Percentiles rank a stretch among this genome's conserved stretches.
phyloP scores from a whole-genome alignment of 2,113 vertebrate species.

The Coptodon bakossiorum region DNA sequence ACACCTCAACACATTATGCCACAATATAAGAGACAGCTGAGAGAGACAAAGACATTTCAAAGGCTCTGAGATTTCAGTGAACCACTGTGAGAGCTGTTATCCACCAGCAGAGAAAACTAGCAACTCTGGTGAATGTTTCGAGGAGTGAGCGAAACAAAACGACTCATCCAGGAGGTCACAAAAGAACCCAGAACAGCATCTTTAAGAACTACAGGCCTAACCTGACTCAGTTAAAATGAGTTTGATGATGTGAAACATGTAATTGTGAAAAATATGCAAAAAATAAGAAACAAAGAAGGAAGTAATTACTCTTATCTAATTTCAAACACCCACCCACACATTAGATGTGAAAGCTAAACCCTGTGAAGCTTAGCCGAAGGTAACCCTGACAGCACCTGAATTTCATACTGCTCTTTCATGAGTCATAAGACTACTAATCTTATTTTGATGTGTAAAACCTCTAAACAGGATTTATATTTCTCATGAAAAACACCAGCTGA shows the following conservation, averaged over 20 bases:
- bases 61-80: not conserved
- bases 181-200: not conserved
- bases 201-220: not conserved
- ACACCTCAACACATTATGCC: not conserved
- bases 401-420: not conserved
- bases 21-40: not conserved
- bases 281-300: not conserved
- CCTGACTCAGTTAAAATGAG: not conserved
- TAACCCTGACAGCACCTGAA: no score
- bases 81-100: not conserved
- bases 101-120: not conserved
- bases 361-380: not conserved
- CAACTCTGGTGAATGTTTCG: not conserved
- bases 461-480: not conserved
- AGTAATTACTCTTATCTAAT: not conserved
- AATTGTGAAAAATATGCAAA: not conserved
- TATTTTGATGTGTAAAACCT: not conserved
- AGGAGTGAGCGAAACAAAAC: not conserved
- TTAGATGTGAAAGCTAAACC: not conserved
- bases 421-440: not conserved
- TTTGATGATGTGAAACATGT: not conserved
- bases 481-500: not conserved
- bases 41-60: not conserved
- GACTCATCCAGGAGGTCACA: not conserved
- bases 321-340: not conserved